Evolutionary conservation across 2,797 vertebrate species (phyloP).

Genomic region (Sebastes minor): DNA sequence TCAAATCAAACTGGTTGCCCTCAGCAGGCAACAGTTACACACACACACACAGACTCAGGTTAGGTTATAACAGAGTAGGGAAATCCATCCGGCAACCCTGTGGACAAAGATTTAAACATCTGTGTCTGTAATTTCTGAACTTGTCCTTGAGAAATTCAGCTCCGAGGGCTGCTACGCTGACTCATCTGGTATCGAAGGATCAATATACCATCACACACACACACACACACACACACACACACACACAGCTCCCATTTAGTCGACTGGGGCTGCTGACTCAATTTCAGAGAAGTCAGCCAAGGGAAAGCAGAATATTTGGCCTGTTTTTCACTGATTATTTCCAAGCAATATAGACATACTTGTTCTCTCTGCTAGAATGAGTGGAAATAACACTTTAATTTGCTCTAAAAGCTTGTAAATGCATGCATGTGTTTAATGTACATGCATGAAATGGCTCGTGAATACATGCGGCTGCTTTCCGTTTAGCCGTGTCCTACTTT

Average conservation of each 20-base stretch:
- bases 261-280: conserved; percentile 15
- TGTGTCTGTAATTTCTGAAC: not conserved
- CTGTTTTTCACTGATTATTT: not conserved
- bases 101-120: not conserved
- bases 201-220: not conserved
- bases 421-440: conserved; percentile 8
- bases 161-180: not conserved
- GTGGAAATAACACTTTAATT: conserved; percentile 18
- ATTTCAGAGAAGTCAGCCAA: not conserved
- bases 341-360: not conserved
- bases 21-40: not conserved
- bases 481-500: conserved; percentile 10
- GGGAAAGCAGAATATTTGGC: not conserved
- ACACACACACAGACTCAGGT: not conserved
- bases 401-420: not conserved
- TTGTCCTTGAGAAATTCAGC: not conserved
- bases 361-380: conserved; percentile 10
- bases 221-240: not conserved
- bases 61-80: not conserved
- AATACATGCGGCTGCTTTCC: not conserved
- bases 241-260: not conserved
- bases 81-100: not conserved
- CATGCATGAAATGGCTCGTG: not conserved
- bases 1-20: not conserved
- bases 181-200: not conserved